These are phyloP conservation scores for Lepidocyrtinus sp. DNA, from an alignment of 2,888 invertebrate genomes.

Conservation along the genomic window DNA sequence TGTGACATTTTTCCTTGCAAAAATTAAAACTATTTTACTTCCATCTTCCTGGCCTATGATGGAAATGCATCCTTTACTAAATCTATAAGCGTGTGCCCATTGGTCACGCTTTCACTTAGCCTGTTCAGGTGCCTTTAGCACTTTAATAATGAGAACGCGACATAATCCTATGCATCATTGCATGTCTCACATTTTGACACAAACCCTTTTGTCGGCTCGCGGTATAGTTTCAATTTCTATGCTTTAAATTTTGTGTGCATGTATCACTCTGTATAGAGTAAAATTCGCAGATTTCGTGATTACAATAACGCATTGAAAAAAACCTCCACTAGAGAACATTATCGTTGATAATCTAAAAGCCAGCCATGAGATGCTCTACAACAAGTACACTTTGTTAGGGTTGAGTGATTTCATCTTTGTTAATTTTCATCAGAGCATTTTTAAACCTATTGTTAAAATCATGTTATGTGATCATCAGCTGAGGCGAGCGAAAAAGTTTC, in stretches of 20 bases:
- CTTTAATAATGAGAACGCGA: constrained; percentile 53
- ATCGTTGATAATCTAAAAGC: no score
- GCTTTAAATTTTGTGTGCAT: no score
- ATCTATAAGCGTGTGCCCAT: constrained; percentile 49
- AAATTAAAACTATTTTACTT: no score
- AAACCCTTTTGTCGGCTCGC: constrained; percentile 42
- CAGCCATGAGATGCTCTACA: no score
- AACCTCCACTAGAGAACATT: no score
- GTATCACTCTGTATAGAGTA: no score
- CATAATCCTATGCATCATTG: constrained; percentile 53
- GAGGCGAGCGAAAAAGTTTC: constrained; percentile 26
- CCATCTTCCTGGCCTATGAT: no score
- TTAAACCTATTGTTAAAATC: background rate
- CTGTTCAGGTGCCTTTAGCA: constrained; percentile 47
- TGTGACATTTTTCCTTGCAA: no score
- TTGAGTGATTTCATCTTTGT: constrained; percentile 52
- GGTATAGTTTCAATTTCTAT: constrained; percentile 13
- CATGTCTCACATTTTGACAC: constrained; percentile 47
- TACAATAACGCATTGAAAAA: no score
- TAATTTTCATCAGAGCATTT: constrained; percentile 42
- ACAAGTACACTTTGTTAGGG: constrained; percentile 39
- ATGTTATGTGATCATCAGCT: constrained; percentile 33
- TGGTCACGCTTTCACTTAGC: constrained; percentile 55
- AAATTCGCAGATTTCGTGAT: no score
- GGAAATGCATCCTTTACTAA: constrained; percentile 26